Conservation (phyloP, 1,140 invertebrate genomes). For the Drosophila nannoptera region DNA sequence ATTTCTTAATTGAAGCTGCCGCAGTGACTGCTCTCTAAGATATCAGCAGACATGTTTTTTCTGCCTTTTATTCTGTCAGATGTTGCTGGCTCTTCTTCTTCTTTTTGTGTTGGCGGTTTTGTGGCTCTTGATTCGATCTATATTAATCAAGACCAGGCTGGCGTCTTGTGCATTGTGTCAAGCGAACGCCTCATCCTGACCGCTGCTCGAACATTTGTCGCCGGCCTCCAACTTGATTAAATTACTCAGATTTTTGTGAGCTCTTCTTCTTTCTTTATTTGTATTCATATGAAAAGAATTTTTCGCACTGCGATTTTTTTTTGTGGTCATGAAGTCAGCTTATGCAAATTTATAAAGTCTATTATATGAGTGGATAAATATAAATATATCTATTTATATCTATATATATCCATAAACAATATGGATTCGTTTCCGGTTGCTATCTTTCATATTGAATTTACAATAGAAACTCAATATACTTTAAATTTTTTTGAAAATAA, state of each 20-base stretch:
- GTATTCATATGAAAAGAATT: conserved; percentile 26
- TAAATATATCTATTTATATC: too few relatives aligned
- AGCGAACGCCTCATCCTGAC: conserved; percentile 7
- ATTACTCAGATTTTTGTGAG: conserved; percentile 44
- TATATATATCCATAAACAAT: too few relatives aligned
- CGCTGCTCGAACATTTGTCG: conserved; percentile 7
- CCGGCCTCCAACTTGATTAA: conserved; percentile 35
- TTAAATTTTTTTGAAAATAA: too few relatives aligned
- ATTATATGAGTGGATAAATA: conserved; percentile 6
- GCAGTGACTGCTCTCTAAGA: conserved; percentile 29
- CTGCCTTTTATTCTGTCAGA: conserved; percentile 16
- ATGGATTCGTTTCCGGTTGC: too few relatives aligned
- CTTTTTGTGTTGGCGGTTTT: conserved; percentile 37
- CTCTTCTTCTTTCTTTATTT: too few relatives aligned
- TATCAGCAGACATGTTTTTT: conserved; percentile 57
- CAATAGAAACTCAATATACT: too few relatives aligned
- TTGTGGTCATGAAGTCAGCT: conserved; percentile 26
- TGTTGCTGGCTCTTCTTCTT: too few relatives aligned
- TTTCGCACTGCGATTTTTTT: conserved; percentile 26
- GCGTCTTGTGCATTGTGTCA: conserved; percentile 44
- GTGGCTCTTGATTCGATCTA: conserved; percentile 68
- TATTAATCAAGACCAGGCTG: conserved; percentile 72
- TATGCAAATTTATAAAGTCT: conserved; percentile 35
- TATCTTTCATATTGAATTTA: too few relatives aligned
- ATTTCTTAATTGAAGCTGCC: conserved; percentile 75